Evolutionary conservation across 2,888 invertebrate genomes (phyloP), one percentile per base, ranked within the genome.

Genomic region (Anticlea derivata): DNA sequence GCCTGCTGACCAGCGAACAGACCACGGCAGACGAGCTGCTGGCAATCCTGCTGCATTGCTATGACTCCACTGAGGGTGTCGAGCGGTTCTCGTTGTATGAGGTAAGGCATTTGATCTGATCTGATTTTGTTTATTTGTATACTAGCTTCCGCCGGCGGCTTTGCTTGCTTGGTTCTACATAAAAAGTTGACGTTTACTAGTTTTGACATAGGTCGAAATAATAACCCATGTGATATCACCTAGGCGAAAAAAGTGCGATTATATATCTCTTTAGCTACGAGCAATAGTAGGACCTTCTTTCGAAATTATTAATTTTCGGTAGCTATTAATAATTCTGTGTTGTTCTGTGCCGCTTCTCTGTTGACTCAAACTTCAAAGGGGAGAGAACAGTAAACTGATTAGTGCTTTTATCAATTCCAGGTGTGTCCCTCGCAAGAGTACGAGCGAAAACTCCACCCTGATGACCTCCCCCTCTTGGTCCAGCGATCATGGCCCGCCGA

Each of bases 11-110:
- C 68, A 97, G 97, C 61, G 97, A 97, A 68, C 93, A 95, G 71
- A 98, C 98, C 37, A 96, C 96, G 12, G 96, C 96, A 0, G 96
- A 97, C 76, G 97, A 98, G 84, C 91, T 98, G 55, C 93, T 98
- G 55, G 94, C 95, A 55, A 93, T 98, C 62, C 83, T 98, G 50
- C 91, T 98, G 50, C 95, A 95, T 66, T 97, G 97, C 83, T 97
- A 96, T 78, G 95, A 94, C 80, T 96, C 95, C 55, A 92, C 92
- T 58, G 97, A 97, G 78, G 93, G 95, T 13, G 95, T 96, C 1
- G 96, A 96, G 82, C 94, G 96, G 78, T 97, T 96, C 85, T 96
- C 96, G 27, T 86, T 97, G 27, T 97, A 96, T 81, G 97, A 97
- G 93, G 96, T 96, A 46, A 92, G 75, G 12, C 17, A 17, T 3